These are phyloP conservation scores for Eulemur albifrons DNA, from an alignment of 2,797 vertebrate genomes.

Conservation along the genomic window DNA sequence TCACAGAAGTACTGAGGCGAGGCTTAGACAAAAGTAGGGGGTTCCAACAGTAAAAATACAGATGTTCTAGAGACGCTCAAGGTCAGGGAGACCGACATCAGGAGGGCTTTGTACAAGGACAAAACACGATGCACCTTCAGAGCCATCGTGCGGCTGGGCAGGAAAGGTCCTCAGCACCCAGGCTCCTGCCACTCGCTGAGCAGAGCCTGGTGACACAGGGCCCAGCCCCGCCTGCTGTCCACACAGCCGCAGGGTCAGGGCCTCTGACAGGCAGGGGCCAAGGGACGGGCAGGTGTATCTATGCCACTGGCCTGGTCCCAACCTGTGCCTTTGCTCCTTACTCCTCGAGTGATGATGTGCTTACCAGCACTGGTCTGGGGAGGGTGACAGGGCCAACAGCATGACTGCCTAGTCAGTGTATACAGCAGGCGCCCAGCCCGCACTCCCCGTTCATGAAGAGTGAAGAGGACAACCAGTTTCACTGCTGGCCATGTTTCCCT, in stretches of 20 bases:
- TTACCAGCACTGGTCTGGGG: not conserved
- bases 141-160: not conserved
- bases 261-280: not conserved
- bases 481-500: not conserved
- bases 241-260: no score
- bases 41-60: not conserved
- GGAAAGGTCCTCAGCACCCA: not conserved
- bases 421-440: not conserved
- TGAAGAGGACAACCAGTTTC: fast-evolving
- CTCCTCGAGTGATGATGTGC: fast-evolving
- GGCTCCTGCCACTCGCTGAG: no score
- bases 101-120: fast-evolving
- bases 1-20: not conserved
- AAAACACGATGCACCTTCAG: fast-evolving
- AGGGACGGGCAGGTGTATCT: fast-evolving
- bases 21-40: not conserved
- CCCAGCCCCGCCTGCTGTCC: fast-evolving
- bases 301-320: fast-evolving
- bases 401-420: fast-evolving
- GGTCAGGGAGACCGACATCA: fast-evolving
- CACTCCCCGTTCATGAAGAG: not conserved
- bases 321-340: not conserved
- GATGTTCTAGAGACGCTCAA: fast-evolving
- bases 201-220: fast-evolving
- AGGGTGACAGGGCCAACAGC: fast-evolving